A percentile compares a stretch with the other conserved stretches of the same genome.
These are phyloP conservation scores for Chloromyia formosa DNA, from an alignment of 2,888 invertebrate species.

Conservation along the genomic window DNA sequence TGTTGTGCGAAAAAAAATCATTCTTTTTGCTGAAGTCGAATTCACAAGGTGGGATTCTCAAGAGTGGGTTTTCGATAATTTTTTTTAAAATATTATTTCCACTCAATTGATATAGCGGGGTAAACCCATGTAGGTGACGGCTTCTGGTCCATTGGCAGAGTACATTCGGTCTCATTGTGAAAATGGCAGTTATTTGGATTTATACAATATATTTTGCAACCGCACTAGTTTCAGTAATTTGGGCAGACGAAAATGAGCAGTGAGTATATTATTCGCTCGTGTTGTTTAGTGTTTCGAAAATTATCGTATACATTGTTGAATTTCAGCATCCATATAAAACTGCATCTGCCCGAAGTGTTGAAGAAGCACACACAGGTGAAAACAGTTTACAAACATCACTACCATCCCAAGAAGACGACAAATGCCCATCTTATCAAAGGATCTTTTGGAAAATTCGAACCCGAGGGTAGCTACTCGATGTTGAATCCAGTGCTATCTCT, in stretches of 20 bases:
- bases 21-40: constrained; percentile 12
- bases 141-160: neutral
- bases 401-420: constrained; percentile 32
- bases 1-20: neutral
- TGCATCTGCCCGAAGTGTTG: constrained; percentile 32
- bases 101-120: neutral
- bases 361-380: constrained; percentile 38
- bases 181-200: constrained; percentile 3
- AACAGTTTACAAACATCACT: constrained; percentile 40
- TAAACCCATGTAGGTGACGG: neutral
- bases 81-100: neutral
- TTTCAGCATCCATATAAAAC: constrained; percentile 40
- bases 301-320: neutral
- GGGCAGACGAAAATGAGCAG: constrained; percentile 24
- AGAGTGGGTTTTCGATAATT: neutral
- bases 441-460: constrained; percentile 18
- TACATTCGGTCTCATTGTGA: neutral
- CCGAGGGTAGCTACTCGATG: constrained; percentile 11
- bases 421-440: neutral
- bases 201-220: neutral
- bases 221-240: neutral
- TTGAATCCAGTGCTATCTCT: neutral
- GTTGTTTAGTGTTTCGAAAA: neutral
- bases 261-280: constrained; percentile 34
- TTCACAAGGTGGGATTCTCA: neutral